phyloP scores from a whole-genome alignment of 2,113 vertebrate genomes.

The Lipotes vexillifer region DNA sequence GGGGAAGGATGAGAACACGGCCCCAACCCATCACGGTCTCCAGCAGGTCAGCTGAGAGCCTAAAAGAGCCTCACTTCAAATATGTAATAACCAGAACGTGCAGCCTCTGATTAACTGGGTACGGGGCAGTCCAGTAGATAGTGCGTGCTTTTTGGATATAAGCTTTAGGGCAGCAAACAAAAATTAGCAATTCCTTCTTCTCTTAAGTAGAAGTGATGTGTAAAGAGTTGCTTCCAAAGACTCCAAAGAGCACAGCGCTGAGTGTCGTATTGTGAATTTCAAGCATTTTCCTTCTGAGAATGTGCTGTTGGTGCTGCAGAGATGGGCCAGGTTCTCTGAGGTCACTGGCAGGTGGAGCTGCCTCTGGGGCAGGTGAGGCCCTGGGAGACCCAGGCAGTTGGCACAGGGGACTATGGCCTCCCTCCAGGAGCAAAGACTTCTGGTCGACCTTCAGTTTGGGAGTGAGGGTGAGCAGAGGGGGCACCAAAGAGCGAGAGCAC shows the following conservation, averaged over 20 bases:
- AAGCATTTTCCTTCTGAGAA: neutral
- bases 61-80: neutral
- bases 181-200: neutral
- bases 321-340: too few relatives aligned
- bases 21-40: rapidly evolving
- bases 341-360: too few relatives aligned
- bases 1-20: rapidly evolving
- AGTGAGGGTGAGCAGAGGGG: neutral
- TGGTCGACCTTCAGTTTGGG: neutral
- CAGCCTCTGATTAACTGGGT: neutral
- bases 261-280: neutral
- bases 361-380: neutral
- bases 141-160: neutral
- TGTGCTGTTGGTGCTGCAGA: neutral
- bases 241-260: neutral
- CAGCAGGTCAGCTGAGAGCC: neutral
- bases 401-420: rapidly evolving
- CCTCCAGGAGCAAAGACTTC: neutral
- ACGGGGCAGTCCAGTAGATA: neutral
- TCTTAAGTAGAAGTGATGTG: neutral
- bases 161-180: neutral
- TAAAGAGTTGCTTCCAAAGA: neutral
- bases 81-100: neutral
- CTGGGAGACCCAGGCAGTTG: neutral
- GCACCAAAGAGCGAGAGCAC: neutral